phyloP scores from a whole-genome alignment of 2,113 vertebrate genomes.

The Gymnobelideus leadbeateri region DNA sequence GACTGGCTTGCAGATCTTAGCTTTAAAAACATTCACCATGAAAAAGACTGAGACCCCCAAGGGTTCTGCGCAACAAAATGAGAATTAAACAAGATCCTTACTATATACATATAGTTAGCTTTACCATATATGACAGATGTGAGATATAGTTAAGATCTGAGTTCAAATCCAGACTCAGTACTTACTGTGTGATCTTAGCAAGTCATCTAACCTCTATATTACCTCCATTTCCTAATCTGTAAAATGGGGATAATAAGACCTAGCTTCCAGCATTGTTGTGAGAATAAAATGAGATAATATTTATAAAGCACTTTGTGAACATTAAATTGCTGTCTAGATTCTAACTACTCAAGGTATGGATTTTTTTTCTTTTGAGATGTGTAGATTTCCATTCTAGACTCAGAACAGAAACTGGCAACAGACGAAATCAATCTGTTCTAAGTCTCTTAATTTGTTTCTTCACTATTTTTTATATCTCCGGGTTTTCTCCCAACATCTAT shows the following conservation, averaged over 20 bases:
- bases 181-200: background rate
- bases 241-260: background rate
- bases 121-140: background rate
- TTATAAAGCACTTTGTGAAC: background rate
- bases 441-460: background rate
- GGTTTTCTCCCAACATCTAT: constrained; percentile 23
- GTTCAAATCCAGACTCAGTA: background rate
- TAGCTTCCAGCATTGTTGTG: background rate
- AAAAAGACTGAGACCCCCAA: constrained; percentile 1
- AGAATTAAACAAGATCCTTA: constrained; percentile 1
- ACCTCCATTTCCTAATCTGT: background rate
- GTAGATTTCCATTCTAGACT: background rate
- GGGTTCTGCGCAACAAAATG: constrained; percentile 11
- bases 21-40: constrained; percentile 39
- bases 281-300: background rate
- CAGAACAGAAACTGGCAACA: background rate
- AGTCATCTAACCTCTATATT: background rate
- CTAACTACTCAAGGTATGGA: background rate
- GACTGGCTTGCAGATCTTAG: constrained; percentile 12
- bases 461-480: constrained; percentile 17
- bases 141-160: background rate
- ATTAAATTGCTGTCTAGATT: background rate
- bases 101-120: background rate
- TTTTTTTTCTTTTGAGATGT: constrained; percentile 12
- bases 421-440: background rate